phyloP scores from a whole-genome alignment of 2,888 invertebrate species.

The Coenonympha glycerion region DNA sequence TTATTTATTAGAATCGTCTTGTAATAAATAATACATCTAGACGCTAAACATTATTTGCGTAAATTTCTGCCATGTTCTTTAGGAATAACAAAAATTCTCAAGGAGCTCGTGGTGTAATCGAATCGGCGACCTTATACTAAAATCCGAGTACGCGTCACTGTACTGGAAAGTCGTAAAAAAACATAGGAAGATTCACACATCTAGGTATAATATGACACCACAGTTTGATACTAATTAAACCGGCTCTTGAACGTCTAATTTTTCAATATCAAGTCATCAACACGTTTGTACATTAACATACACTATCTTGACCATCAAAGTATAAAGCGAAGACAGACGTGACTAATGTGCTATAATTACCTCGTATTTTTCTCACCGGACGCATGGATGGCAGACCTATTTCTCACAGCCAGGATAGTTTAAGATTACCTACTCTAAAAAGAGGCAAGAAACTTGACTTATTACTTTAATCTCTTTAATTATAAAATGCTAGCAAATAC shows the following conservation, averaged over 20 bases:
- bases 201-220: no score
- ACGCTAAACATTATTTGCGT: no score
- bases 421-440: neutral
- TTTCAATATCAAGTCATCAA: neutral
- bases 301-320: conserved; percentile 7
- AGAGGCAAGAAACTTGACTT: neutral
- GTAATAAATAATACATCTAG: no score
- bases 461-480: neutral
- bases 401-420: neutral
- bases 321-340: conserved; percentile 3
- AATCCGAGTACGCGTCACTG: no score
- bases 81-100: no score
- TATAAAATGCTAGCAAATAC: neutral
- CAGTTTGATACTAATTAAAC: neutral
- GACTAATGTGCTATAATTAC: conserved; percentile 1
- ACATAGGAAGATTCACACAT: no score
- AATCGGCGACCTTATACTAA: no score
- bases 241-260: neutral
- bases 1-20: no score
- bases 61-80: no score
- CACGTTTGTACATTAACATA: neutral
- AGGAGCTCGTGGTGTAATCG: no score
- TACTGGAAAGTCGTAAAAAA: no score
- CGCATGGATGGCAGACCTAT: neutral
- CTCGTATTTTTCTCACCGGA: conserved; percentile 3